phyloP scores from a whole-genome alignment of 2,797 vertebrate species.

The Tokudaia tokunoshimensis region DNA sequence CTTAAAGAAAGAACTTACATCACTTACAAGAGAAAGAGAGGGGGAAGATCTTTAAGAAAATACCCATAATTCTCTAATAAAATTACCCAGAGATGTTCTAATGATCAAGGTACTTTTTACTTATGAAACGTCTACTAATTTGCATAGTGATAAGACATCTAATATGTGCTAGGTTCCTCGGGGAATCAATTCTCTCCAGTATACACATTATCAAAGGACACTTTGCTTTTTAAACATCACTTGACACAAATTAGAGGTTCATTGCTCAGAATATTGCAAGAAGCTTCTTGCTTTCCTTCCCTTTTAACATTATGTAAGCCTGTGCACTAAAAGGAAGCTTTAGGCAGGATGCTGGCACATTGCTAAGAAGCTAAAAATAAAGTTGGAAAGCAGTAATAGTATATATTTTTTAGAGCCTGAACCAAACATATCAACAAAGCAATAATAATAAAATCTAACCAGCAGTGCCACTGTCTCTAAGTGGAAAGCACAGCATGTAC shows the following conservation, averaged over 20 bases:
- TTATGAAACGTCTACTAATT: slow-evolving; percentile 79
- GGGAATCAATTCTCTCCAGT: slow-evolving; percentile 58
- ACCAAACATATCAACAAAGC: slow-evolving; percentile 60
- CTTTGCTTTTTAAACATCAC: slow-evolving; percentile 51
- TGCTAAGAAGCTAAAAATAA: slow-evolving; percentile 77
- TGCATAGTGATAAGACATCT: slow-evolving; percentile 68
- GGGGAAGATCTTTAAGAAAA: slow-evolving; percentile 46
- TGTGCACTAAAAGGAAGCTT: slow-evolving; percentile 30
- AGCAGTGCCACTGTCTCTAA: slow-evolving; percentile 17
- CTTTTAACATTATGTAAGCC: slow-evolving; percentile 59
- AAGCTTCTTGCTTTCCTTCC: slow-evolving; percentile 33
- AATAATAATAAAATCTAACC: slow-evolving; percentile 76
- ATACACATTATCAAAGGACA: slow-evolving; percentile 59
- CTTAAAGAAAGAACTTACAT: slow-evolving; percentile 46
- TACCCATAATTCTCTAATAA: slow-evolving; percentile 41
- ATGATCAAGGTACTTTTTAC: slow-evolving; percentile 64
- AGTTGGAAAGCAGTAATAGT: slow-evolving; percentile 35
- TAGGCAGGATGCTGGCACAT: slow-evolving; percentile 60
- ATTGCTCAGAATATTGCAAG: slow-evolving; percentile 45
- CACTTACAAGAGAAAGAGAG: slow-evolving; percentile 39
- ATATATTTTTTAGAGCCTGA: slow-evolving; percentile 67
- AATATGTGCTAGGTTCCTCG: slow-evolving; percentile 43
- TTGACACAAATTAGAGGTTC: slow-evolving; percentile 55
- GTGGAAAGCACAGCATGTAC: slow-evolving; percentile 55
- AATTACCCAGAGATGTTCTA: slow-evolving; percentile 2